Percentiles rank a stretch among this genome's conserved stretches.
phyloP scores from a whole-genome alignment of 2,797 vertebrate genomes.

The Rhinophrynus dorsalis region DNA sequence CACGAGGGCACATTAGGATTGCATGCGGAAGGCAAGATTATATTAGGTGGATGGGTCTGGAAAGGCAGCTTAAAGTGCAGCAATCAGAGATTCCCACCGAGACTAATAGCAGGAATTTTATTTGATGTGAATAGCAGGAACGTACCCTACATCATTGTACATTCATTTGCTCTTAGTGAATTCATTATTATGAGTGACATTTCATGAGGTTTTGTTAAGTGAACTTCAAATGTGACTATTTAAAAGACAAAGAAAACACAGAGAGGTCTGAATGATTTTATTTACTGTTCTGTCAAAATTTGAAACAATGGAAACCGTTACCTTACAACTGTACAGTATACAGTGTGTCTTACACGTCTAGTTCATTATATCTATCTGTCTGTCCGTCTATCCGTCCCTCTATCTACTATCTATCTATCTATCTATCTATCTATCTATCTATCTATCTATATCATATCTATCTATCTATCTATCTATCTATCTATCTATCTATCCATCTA shows the following conservation, averaged over 20 bases:
- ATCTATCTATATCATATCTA: no score
- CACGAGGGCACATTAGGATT: not conserved
- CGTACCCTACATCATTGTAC: not conserved
- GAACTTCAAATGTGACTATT: not conserved
- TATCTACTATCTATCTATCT: no score
- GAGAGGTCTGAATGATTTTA: not conserved
- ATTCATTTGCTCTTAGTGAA: conserved; percentile 17
- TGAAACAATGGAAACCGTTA: not conserved
- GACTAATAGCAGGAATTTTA: conserved; percentile 38
- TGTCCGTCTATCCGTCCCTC: no score
- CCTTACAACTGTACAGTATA: no score
- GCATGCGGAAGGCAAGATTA: not conserved
- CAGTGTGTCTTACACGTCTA: no score
- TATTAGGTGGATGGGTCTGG: conserved; percentile 21
- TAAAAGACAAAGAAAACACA: not conserved
- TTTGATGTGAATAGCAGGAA: conserved; percentile 24
- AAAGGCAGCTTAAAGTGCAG: not conserved
- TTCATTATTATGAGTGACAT: conserved; percentile 24
- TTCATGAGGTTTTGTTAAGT: not conserved
- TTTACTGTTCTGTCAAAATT: not conserved
- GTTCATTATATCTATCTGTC: no score
- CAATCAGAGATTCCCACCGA: conserved; percentile 31
- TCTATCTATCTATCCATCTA: no score
- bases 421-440: no score
- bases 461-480: no score